A percentile compares a stretch with the other conserved stretches of the same genome.
Evolutionary conservation across 2,888 invertebrate species (phyloP).

Genomic region (Acanthosepion esculentum): DNA sequence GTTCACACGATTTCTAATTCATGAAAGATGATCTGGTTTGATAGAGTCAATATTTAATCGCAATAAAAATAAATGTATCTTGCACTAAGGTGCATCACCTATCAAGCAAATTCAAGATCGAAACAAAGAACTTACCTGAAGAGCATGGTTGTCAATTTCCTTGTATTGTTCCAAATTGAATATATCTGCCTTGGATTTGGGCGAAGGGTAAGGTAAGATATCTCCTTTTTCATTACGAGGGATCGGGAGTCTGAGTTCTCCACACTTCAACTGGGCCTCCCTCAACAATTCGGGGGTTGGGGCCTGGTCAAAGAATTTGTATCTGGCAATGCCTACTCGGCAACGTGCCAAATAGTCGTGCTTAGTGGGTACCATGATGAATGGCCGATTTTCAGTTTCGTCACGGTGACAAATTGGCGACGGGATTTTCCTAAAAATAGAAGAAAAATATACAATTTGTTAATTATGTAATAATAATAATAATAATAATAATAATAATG

Average conservation of each 20-base stretch:
- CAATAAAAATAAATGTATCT: no score
- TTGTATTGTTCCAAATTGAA: constrained; percentile 55
- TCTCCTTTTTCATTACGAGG: constrained; percentile 59
- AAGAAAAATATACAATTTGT: background rate
- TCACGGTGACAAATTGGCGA: constrained; percentile 13
- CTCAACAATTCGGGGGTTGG: constrained; percentile 59
- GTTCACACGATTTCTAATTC: no score
- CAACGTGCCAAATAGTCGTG: constrained; percentile 37
- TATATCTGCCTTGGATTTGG: constrained; percentile 55
- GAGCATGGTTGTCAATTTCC: constrained; percentile 58
- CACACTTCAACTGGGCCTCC: constrained; percentile 59
- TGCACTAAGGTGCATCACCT: no score
- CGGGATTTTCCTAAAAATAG: background rate
- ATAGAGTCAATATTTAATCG: no score
- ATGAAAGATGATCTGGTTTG: no score
- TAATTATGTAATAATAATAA: no score
- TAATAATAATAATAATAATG: no score
- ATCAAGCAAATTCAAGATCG: background rate
- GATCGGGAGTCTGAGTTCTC: constrained; percentile 53
- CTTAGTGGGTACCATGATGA: constrained; percentile 35
- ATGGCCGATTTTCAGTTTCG: constrained; percentile 34
- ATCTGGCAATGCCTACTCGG: background rate
- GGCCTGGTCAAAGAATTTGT: constrained; percentile 53
- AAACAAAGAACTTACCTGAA: constrained; percentile 53
- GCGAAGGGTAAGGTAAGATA: constrained; percentile 57